Base-by-base conservation (phyloP, 2,797 vertebrate genomes). In the Cephalopachus bancanus region DNA sequence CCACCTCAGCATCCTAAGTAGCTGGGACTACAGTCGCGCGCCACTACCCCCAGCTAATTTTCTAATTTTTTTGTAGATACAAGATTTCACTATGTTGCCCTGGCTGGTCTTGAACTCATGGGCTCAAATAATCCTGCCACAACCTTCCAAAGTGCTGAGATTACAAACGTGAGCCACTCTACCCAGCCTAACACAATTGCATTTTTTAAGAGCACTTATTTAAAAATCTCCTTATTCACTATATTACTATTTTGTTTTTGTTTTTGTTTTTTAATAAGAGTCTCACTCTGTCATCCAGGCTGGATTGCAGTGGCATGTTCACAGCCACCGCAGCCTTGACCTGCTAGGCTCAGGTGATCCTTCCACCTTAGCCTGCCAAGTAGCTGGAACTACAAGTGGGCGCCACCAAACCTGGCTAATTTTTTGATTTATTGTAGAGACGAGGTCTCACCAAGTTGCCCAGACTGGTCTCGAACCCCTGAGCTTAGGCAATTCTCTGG, bases 171-270 rank as follows among this genome's bases (percentile, higher is more conserved):
- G 10, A 62, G 60, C 60, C 60, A 62, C 24, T 0, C 1, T 10
- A 3, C 24, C 20, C 3, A 0, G 26, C 60, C 60, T 17, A 69
- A 69, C n/a, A 67, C n/a, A 10, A 2, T 0, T 4, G 37, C 37
- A 37, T 67, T 67, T 67, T 67, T 67, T 0, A 0, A 15, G 28
- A 28, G 37, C 37, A 37, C 37, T 37, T 37, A 37, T 37, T 37
- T 37, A 37, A 37, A 37, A 37, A 37, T 37, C 37, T 37, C 37
- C 37, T 37, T 37, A 37, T 37, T 37, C 37, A 37, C 37, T 37
- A 37, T 37, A 37, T 37, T 37, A 37, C 37, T 37, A 37, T 37
- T 37, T 37, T 37, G 37, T 19, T 28, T 64, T 67, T 33, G 4
- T 69, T 33, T 65, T n/a, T 19, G 17, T 69, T 69, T 69, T 69